phyloP scores from a whole-genome alignment of 2,113 vertebrate species.

The Coryphaenoides rupestris region DNA sequence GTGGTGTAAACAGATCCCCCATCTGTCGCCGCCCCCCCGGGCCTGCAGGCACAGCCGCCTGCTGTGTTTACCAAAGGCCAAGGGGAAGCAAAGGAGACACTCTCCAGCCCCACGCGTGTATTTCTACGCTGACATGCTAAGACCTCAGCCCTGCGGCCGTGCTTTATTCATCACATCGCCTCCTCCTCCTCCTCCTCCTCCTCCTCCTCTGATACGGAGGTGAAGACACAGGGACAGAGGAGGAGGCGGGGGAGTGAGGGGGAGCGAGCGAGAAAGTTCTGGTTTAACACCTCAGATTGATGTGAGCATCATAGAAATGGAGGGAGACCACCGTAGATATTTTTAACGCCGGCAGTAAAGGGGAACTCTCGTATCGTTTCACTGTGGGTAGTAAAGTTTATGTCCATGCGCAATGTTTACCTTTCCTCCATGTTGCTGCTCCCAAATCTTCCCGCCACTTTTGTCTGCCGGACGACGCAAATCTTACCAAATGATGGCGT shows the following conservation, averaged over 20 bases:
- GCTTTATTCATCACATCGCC: slow-evolving; percentile 9
- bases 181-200: too few species aligned
- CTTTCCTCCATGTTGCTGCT: too few species aligned
- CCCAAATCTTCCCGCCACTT: too few species aligned
- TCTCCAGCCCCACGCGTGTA: neutral
- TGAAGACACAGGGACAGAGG: neutral
- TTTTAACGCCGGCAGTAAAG: slow-evolving; percentile 31
- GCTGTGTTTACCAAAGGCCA: neutral
- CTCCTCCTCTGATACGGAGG: neutral
- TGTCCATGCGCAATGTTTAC: too few species aligned
- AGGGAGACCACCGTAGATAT: slow-evolving; percentile 17
- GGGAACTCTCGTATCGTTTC: too few species aligned
- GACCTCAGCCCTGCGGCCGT: slow-evolving; percentile 13
- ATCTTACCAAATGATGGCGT: too few species aligned
- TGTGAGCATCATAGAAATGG: slow-evolving; percentile 1
- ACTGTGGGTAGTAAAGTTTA: too few species aligned
- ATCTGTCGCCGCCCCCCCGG: too few species aligned
- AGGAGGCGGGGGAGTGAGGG: neutral
- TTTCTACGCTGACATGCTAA: slow-evolving; percentile 5
- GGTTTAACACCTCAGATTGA: slow-evolving; percentile 6
- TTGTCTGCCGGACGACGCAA: too few species aligned
- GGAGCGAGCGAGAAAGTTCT: neutral
- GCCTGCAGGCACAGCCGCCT: too few species aligned
- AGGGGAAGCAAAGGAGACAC: neutral
- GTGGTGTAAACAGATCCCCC: too few species aligned